Conservation (phyloP, 2,113 vertebrate genomes). For the Mobula birostris region DNA sequence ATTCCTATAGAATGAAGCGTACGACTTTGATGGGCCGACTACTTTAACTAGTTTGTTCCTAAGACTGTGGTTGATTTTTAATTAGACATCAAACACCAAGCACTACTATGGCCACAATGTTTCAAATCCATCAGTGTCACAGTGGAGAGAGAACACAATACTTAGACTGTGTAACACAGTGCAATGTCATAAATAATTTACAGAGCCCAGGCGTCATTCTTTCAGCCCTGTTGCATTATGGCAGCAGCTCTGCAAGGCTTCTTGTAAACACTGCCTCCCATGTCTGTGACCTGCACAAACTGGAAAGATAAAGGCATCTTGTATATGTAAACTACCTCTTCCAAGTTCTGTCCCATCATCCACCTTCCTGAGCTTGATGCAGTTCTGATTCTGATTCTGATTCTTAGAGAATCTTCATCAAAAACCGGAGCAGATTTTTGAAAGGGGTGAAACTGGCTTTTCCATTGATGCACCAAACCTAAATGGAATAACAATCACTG, state of each 20-base stretch:
- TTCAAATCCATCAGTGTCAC: neutral
- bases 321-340: neutral
- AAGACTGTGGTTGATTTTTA: neutral
- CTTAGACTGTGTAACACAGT: neutral
- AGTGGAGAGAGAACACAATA: neutral
- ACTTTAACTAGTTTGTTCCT: neutral
- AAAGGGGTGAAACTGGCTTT: too few relatives aligned
- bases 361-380: neutral
- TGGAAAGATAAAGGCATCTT: neutral
- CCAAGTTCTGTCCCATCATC: neutral
- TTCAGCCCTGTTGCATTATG: neutral
- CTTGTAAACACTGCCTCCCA: neutral
- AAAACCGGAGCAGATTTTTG: too few relatives aligned
- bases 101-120: neutral
- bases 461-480: neutral
- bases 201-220: neutral
- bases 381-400: too few relatives aligned
- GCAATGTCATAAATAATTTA: neutral
- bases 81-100: neutral
- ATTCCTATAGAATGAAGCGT: neutral
- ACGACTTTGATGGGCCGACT: neutral
- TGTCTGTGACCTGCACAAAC: neutral
- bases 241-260: neutral
- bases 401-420: neutral
- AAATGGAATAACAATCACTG: neutral